phyloP scores from a whole-genome alignment of 2,888 invertebrate genomes.

The Micropterix aruncella region DNA sequence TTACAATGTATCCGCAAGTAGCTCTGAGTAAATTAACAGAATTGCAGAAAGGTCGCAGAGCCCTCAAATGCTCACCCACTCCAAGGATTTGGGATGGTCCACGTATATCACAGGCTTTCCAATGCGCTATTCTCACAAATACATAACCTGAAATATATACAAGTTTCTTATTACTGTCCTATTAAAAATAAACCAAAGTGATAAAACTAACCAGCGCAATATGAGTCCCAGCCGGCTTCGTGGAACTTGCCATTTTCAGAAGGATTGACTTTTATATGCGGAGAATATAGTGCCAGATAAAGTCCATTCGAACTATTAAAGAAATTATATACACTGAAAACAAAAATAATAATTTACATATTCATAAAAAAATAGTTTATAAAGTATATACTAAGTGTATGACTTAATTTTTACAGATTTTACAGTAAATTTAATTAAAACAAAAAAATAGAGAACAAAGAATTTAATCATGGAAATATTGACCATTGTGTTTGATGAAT shows the following conservation, averaged over 20 bases:
- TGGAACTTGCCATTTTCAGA: neutral
- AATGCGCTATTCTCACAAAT: neutral
- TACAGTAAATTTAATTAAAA: too few relatives aligned
- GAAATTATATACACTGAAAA: neutral
- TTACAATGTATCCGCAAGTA: neutral
- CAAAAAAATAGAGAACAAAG: too few relatives aligned
- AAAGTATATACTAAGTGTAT: too few relatives aligned
- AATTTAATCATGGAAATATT: too few relatives aligned
- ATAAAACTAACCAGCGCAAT: neutral
- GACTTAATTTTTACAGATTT: too few relatives aligned
- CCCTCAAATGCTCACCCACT: neutral
- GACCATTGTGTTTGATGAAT: too few relatives aligned
- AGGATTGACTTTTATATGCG: neutral
- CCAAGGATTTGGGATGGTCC: neutral
- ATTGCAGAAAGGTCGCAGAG: neutral
- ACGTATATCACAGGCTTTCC: neutral
- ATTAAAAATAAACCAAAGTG: neutral
- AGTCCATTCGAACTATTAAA: neutral
- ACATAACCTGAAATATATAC: neutral
- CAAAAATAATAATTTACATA: too few relatives aligned
- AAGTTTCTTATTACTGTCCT: too few relatives aligned
- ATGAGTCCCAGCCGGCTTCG: neutral
- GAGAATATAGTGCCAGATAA: neutral
- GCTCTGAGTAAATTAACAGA: neutral
- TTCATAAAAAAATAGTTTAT: too few relatives aligned